Evolutionary conservation across 1,140 invertebrate genomes (phyloP), one percentile per base, ranked within the genome.

Genomic region (Bombus waltoni): DNA sequence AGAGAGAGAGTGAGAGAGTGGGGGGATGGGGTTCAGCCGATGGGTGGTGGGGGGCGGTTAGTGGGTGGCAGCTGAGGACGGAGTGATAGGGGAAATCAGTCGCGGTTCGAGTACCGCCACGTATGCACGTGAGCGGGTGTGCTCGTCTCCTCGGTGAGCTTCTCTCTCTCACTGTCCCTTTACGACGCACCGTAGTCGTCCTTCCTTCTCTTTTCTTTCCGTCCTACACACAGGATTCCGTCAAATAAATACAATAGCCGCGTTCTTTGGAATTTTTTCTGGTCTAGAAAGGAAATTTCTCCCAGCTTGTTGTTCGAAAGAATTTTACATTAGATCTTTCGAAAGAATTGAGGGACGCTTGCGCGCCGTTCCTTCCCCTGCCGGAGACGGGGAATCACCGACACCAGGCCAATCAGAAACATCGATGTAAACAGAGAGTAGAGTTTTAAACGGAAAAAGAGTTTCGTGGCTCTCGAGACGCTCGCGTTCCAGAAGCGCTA

Each of bases 1-100:
- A 18, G 47, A 38, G 59, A 44, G n/a, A 11, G 38, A 22, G 73
- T 13, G 35, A 62, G 47, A 47, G 35, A 13, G 38, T 25, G 42
- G 38, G 47, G 85, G 62, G 89, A 62, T 70, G 38, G 13, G 66
- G 57, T 82, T 65, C 68, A 66, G 10, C 28, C 35, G 88, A 85
- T 83, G 86, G 87, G 80, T 73, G 77, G 86, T 66, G 88, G 87
- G 82, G 83, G 80, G 84, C 75, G 86, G 70, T 40, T 91, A 85
- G 90, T 91, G 91, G 91, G 91, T 90, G 91, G 91, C 87, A 89
- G 88, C 87, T 86, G 85, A 87, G 86, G 75, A 83, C 87, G 82
- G 77, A 91, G 89, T 90, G 92, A 93, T 93, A 92, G 92, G 89
- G 88, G 89, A 93, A 93, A 93, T 93, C 91, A 93, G 92, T 92